Percentiles rank a stretch among this genome's conserved stretches.
Conservation (phyloP, 35 echinoderm and acorn worm species). For the Hemicentrotus pulcherrimus region DNA sequence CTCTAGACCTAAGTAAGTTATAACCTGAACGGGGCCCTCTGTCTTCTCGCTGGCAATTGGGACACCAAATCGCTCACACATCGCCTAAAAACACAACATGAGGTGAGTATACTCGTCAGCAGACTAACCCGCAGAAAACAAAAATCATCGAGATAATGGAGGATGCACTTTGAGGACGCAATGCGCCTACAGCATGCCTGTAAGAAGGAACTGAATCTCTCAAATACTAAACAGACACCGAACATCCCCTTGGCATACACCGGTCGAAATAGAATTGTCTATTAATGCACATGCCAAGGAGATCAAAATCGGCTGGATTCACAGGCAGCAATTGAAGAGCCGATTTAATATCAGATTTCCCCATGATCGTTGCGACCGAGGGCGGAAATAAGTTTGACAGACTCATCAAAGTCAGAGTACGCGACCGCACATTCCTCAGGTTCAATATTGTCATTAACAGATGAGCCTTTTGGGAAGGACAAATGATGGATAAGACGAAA, state of each 20-base stretch:
- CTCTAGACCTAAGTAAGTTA: conserved; percentile 48
- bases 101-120: neutral
- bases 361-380: conserved; percentile 40
- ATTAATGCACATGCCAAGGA: conserved; percentile 44
- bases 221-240: neutral
- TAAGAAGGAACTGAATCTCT: conserved; percentile 22
- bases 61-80: conserved; percentile 56
- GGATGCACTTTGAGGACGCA: neutral
- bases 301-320: conserved; percentile 50
- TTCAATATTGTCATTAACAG: conserved; percentile 51
- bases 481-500: conserved; percentile 56
- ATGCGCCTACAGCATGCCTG: neutral
- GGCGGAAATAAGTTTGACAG: neutral
- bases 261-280: conserved; percentile 42
- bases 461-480: conserved; percentile 23
- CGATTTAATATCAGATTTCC: conserved; percentile 54
- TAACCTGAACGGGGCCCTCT: conserved; percentile 24
- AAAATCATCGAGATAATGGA: conserved; percentile 58
- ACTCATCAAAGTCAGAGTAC: conserved; percentile 48
- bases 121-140: neutral
- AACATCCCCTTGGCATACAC: conserved; percentile 42
- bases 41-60: conserved; percentile 52
- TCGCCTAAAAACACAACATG: conserved; percentile 16
- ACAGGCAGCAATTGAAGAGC: conserved; percentile 53
- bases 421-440: neutral